phyloP scores from a whole-genome alignment of 2,888 invertebrate genomes.

The Choreutis nemorana region DNA sequence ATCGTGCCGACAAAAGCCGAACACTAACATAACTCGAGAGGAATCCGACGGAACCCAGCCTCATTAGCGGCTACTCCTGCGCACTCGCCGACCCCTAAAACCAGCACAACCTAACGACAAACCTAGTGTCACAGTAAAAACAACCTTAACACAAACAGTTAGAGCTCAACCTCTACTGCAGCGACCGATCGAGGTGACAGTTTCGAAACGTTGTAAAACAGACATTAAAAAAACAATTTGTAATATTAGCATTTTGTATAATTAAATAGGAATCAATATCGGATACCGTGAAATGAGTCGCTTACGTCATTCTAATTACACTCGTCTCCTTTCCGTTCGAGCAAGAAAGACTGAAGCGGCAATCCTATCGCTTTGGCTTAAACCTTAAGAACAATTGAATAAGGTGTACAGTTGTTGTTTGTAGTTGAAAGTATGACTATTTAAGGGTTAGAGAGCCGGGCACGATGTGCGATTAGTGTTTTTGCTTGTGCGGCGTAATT shows the following conservation, averaged over 20 bases:
- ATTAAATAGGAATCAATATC: too few species aligned
- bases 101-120: conserved; percentile 18
- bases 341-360: conserved; percentile 1
- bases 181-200: too few species aligned
- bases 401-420: conserved; percentile 13
- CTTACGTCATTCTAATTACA: conserved; percentile 2
- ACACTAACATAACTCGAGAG: conserved; percentile 45
- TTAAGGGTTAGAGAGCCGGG: conserved; percentile 13
- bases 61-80: conserved; percentile 58
- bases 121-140: conserved; percentile 9
- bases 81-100: conserved; percentile 19
- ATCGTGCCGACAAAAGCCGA: conserved; percentile 60
- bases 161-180: too few species aligned
- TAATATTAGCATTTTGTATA: too few species aligned
- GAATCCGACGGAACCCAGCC: conserved; percentile 51
- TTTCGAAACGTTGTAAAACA: too few species aligned
- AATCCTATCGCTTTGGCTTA: not conserved
- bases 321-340: conserved; percentile 3
- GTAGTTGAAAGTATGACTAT: not conserved
- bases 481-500: conserved; percentile 57
- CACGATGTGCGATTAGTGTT: conserved; percentile 60
- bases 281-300: too few species aligned
- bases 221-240: too few species aligned
- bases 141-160: too few species aligned
- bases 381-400: too few species aligned